Percentiles rank a stretch among this genome's conserved stretches.
phyloP scores from a whole-genome alignment of 2,888 invertebrate genomes.

The Cremastobaeus sp. region DNA sequence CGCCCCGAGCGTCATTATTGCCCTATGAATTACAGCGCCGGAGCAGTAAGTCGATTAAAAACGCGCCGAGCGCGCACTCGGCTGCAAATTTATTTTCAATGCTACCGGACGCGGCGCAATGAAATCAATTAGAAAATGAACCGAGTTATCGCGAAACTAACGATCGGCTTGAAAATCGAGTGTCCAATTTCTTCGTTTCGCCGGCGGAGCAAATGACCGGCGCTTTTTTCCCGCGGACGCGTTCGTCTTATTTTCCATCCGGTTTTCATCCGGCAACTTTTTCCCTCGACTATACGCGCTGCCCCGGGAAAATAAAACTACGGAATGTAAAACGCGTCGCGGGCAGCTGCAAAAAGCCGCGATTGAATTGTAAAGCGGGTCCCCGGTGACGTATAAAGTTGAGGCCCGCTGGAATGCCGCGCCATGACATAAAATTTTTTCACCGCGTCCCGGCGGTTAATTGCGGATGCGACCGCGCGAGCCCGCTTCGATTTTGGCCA shows the following conservation, averaged over 20 bases:
- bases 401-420: conserved; percentile 17
- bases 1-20: conserved; percentile 13
- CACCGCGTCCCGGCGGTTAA: conserved; percentile 16
- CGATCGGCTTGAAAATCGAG: conserved; percentile 48
- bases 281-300: too few species aligned
- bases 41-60: conserved; percentile 37
- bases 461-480: conserved; percentile 5
- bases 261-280: not conserved
- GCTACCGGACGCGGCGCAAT: conserved; percentile 29
- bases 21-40: conserved; percentile 16
- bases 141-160: conserved; percentile 44
- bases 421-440: conserved; percentile 34
- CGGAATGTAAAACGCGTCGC: conserved; percentile 39
- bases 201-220: conserved; percentile 46
- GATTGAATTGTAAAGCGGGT: conserved; percentile 46
- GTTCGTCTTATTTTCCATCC: conserved; percentile 23
- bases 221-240: not conserved
- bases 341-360: conserved; percentile 20
- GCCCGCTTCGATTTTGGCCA: not conserved
- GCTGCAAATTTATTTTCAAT: conserved; percentile 41
- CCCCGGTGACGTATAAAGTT: conserved; percentile 36
- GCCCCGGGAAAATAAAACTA: conserved; percentile 49
- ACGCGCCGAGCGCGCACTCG: conserved; percentile 21
- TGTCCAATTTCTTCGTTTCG: conserved; percentile 39
- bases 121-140: conserved; percentile 38